Conservation (phyloP, 2,113 vertebrate genomes). For the Corvus cornix region DNA sequence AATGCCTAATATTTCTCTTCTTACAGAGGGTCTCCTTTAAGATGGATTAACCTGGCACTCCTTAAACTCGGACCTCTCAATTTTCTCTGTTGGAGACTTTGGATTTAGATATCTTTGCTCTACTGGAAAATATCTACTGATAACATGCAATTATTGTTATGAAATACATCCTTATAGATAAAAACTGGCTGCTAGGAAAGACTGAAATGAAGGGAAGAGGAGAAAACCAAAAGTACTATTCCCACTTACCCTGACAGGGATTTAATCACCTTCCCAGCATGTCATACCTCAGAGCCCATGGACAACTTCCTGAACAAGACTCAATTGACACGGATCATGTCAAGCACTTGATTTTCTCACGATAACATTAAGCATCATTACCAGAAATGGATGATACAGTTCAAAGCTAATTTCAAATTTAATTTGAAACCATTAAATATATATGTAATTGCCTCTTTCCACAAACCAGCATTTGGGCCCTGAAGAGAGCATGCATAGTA, state of each 20-base stretch:
- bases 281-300: neutral
- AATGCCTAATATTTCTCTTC: neutral
- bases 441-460: neutral
- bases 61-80: conserved; percentile 8
- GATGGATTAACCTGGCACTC: neutral
- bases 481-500: neutral
- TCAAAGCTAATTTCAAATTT: conserved; percentile 21
- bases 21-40: neutral
- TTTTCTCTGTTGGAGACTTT: conserved; percentile 26
- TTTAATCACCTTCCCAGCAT: conserved; percentile 1
- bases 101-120: conserved; percentile 29
- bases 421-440: conserved; percentile 31
- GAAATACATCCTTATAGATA: neutral
- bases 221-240: neutral
- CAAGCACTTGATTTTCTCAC: neutral
- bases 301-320: neutral
- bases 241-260: neutral
- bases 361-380: neutral
- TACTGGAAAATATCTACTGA: conserved; percentile 15
- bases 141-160: conserved; percentile 42
- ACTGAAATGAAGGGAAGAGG: neutral
- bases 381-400: conserved; percentile 9
- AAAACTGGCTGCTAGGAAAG: neutral
- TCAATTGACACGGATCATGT: neutral
- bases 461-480: neutral